Conservation (phyloP, 2,113 vertebrate genomes). For the Heterochromis multidens region DNA sequence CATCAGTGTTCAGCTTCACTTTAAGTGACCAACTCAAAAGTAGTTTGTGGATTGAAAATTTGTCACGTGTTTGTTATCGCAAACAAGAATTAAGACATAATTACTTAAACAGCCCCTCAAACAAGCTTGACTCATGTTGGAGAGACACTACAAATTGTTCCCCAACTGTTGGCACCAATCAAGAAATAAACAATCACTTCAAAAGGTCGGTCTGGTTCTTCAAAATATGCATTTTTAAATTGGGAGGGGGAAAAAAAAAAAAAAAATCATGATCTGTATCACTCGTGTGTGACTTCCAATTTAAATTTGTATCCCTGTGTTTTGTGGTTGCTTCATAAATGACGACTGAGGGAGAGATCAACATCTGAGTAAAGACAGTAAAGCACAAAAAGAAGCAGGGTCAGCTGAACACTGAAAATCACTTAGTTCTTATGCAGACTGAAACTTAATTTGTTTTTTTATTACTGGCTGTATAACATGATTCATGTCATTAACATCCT, state of each 20-base stretch:
- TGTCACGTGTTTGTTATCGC: not conserved
- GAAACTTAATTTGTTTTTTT: not conserved
- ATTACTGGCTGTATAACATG: not conserved
- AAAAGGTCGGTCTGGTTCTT: not conserved
- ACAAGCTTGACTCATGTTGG: not conserved
- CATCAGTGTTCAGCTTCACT: not conserved
- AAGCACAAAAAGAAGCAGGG: constrained; percentile 15
- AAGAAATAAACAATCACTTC: not conserved
- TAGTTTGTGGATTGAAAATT: constrained; percentile 17
- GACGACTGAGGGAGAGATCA: not conserved
- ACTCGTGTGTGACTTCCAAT: not conserved
- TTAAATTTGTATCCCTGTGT: not conserved
- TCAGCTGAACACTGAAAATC: not conserved
- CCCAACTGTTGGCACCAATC: not conserved
- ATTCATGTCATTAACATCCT: not conserved
- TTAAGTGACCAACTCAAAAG: constrained; percentile 5
- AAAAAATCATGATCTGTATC: not conserved
- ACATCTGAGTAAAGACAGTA: constrained; percentile 1
- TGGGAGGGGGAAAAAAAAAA: too few species aligned
- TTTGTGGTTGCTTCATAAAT: not conserved
- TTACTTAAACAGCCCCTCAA: not conserved
- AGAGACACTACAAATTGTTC: not conserved
- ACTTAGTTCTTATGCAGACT: not conserved
- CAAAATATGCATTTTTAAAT: not conserved
- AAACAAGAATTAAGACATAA: constrained; percentile 37